Percentiles rank a stretch among this genome's conserved stretches.
These are phyloP conservation scores for Heliconius nattereri DNA, from an alignment of 1,140 invertebrate genomes.

Conservation along the genomic window DNA sequence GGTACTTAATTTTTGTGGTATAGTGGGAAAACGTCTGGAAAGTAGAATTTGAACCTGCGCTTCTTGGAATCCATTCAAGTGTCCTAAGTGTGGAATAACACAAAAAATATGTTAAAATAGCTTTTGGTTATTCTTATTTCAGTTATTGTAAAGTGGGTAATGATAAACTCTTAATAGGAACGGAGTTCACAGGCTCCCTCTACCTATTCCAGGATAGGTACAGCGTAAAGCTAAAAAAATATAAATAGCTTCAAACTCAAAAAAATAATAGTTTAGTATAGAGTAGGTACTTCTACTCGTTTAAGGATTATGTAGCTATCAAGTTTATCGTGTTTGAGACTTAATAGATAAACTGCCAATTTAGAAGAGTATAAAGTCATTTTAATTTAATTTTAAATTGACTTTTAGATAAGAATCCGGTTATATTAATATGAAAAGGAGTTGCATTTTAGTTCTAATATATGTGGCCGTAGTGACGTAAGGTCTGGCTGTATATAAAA, in stretches of 20 bases:
- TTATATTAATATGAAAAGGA: neutral
- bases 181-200: too few species aligned
- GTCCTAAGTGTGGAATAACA: too few species aligned
- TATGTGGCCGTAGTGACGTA: neutral
- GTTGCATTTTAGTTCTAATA: neutral
- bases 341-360: constrained; percentile 14
- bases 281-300: neutral
- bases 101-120: too few species aligned
- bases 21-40: too few species aligned
- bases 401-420: constrained; percentile 1
- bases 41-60: too few species aligned
- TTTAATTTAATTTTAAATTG: constrained; percentile 12
- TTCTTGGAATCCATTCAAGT: too few species aligned
- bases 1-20: too few species aligned
- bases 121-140: neutral
- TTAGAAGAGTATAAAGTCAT: constrained; percentile 13
- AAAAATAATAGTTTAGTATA: neutral
- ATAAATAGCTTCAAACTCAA: neutral
- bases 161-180: too few species aligned
- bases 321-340: neutral
- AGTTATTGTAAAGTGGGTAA: neutral
- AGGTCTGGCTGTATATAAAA: neutral
- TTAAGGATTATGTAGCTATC: constrained; percentile 11
- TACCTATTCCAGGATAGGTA: too few species aligned
- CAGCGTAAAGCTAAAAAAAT: too few species aligned